Conservation (phyloP, 1,140 invertebrate genomes). For the Apis florea region DNA sequence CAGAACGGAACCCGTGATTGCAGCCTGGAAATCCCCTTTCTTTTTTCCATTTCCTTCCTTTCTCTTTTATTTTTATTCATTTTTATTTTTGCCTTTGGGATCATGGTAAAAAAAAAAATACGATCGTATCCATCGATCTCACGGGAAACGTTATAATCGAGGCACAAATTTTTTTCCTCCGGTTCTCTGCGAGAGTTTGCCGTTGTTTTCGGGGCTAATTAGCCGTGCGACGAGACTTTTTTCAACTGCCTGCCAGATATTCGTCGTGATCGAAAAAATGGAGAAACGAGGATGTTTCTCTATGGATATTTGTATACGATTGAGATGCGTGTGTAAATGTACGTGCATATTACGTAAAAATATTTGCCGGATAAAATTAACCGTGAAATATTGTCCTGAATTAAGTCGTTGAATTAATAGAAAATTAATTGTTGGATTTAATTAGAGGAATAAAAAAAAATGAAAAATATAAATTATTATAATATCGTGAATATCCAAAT, state of each 20-base stretch:
- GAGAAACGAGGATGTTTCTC: neutral
- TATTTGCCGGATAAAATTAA: neutral
- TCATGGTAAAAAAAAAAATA: neutral
- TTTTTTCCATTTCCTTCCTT: neutral
- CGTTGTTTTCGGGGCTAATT: slow-evolving; percentile 34
- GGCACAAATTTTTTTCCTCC: neutral
- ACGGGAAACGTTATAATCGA: slow-evolving; percentile 26
- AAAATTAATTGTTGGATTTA: neutral
- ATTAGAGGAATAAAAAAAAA: no score
- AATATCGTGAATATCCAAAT: no score
- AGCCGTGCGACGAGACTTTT: slow-evolving; percentile 28
- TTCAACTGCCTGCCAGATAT: neutral
- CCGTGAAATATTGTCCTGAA: neutral
- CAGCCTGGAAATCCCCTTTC: slow-evolving; percentile 2
- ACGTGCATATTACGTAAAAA: neutral
- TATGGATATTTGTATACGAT: neutral
- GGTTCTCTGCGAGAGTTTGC: neutral
- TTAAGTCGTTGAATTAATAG: neutral
- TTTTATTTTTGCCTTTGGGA: neutral
- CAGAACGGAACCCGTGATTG: slow-evolving; percentile 8
- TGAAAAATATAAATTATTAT: no score
- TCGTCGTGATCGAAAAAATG: neutral
- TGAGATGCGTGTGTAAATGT: neutral
- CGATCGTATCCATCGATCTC: slow-evolving; percentile 26
- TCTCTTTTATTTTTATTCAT: neutral